Conservation (phyloP, 2,797 vertebrate species). For the Mormyrops attenuatus region DNA sequence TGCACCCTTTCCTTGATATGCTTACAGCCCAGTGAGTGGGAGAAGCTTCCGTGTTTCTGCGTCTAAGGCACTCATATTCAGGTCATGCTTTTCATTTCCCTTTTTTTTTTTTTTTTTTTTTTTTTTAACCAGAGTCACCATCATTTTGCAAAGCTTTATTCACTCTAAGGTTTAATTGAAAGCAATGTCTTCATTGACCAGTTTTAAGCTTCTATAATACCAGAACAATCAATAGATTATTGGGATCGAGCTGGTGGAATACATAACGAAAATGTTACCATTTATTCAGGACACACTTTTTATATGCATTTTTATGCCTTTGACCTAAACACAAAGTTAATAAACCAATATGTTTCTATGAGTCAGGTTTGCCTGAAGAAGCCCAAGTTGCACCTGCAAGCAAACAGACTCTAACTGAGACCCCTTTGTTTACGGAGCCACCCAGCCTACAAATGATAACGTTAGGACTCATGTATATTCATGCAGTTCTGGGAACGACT, state of each 20-base stretch:
- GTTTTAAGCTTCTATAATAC: background rate
- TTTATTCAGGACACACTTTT: background rate
- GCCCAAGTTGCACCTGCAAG: background rate
- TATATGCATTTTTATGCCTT: background rate
- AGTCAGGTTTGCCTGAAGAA: background rate
- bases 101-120: background rate
- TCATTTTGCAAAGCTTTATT: background rate
- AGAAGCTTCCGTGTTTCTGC: background rate
- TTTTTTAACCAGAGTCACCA: background rate
- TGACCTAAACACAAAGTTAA: background rate
- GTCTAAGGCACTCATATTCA: background rate
- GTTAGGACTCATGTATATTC: background rate
- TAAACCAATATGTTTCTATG: background rate
- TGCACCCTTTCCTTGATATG: background rate
- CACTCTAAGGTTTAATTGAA: background rate
- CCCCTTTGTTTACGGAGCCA: background rate
- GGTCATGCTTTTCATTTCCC: background rate
- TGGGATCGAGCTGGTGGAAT: background rate
- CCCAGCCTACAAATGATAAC: no score
- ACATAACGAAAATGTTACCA: background rate
- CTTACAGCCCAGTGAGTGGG: background rate
- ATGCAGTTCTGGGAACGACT: background rate
- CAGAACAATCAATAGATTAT: background rate
- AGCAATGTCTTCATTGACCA: background rate
- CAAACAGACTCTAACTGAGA: background rate